Conservation (phyloP, 2,113 vertebrate species). For the Macroglossus sobrinus region DNA sequence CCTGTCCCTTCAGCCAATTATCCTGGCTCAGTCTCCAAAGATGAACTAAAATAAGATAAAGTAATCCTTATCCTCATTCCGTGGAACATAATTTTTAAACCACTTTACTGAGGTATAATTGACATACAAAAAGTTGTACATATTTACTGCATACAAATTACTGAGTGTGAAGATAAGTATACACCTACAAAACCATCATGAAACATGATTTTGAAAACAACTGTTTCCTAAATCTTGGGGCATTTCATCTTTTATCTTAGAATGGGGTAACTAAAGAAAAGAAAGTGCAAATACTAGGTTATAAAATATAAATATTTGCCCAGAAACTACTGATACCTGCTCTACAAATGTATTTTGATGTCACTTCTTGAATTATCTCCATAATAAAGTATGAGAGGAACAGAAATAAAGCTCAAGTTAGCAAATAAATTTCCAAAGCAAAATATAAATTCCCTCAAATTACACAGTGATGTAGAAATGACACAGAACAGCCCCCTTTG, state of each 20-base stretch:
- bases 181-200: neutral
- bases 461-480: neutral
- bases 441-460: neutral
- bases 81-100: slow-evolving; percentile 2
- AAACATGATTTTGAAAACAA: slow-evolving; percentile 33
- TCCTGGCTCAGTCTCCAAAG: neutral
- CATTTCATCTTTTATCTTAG: neutral
- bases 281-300: neutral
- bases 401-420: neutral
- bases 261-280: neutral
- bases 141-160: neutral
- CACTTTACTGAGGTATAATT: neutral
- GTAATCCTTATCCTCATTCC: slow-evolving; percentile 1
- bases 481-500: neutral
- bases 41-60: neutral
- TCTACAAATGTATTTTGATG: neutral
- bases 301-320: slow-evolving; percentile 39
- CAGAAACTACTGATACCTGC: neutral
- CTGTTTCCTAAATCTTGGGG: neutral
- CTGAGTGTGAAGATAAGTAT: neutral
- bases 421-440: slow-evolving; percentile 40
- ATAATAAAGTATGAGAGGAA: neutral
- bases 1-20: neutral
- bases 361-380: neutral
- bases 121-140: neutral